Evolutionary conservation across 2,797 vertebrate genomes (phyloP).

Genomic region (Pangasius krempfi): DNA sequence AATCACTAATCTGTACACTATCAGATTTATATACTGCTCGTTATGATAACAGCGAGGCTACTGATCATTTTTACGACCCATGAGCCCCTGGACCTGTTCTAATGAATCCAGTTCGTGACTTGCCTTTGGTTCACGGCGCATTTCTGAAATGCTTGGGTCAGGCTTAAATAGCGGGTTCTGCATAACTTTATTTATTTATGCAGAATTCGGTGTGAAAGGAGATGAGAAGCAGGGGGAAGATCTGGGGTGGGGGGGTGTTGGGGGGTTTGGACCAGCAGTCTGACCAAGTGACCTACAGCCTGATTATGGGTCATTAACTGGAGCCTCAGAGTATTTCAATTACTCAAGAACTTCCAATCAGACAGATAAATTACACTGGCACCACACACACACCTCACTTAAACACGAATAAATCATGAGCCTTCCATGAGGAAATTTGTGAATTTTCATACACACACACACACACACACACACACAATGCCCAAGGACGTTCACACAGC

Average conservation of each 20-base stretch:
- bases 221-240: constrained; percentile 84
- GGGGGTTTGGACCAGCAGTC: constrained; percentile 79
- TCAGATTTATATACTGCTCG: background rate
- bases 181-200: constrained; percentile 87
- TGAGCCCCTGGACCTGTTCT: background rate
- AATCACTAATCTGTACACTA: background rate
- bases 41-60: background rate
- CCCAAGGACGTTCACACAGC: constrained; percentile 31
- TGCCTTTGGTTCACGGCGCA: background rate
- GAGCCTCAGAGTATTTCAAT: constrained; percentile 97
- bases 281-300: constrained; percentile 97
- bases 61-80: background rate
- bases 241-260: constrained; percentile 81
- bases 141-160: constrained; percentile 50
- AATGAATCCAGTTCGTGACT: constrained; percentile 3
- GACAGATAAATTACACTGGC: constrained; percentile 85
- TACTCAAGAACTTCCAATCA: constrained; percentile 93
- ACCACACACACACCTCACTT: constrained; percentile 70
- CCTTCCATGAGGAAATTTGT: constrained; percentile 64
- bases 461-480: constrained; percentile 12
- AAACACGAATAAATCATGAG: constrained; percentile 80
- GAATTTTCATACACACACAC: constrained; percentile 59
- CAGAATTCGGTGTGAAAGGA: constrained; percentile 90
- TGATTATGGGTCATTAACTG: constrained; percentile 99
- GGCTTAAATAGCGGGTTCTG: constrained; percentile 70